These are phyloP conservation scores for Automeris io DNA, from an alignment of 2,888 invertebrate genomes.

Conservation along the genomic window DNA sequence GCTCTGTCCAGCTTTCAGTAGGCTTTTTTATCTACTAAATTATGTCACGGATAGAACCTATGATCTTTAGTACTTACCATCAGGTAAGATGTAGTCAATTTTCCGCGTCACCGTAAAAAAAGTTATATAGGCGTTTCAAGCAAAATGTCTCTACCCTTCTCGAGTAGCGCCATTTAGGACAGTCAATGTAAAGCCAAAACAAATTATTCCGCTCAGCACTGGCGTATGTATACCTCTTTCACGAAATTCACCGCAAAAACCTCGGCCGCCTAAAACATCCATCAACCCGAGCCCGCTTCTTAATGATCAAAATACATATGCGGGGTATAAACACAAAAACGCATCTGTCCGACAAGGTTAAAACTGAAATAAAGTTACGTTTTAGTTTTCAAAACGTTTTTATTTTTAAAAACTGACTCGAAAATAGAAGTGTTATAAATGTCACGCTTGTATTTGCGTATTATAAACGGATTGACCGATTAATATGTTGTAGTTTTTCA, in stretches of 20 bases:
- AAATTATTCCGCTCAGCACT: conserved; percentile 28
- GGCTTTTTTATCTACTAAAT: no score
- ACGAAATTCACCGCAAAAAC: conserved; percentile 49
- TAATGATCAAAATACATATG: conserved; percentile 62
- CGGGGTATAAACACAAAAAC: conserved; percentile 55
- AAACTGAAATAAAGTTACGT: conserved; percentile 35
- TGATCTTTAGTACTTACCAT: no score
- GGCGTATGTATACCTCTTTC: conserved; percentile 37
- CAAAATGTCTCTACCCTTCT: not conserved
- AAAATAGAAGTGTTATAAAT: no score
- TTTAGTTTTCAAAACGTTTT: conserved; percentile 21
- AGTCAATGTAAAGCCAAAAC: conserved; percentile 31
- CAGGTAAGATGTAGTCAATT: no score
- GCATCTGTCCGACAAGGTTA: conserved; percentile 24
- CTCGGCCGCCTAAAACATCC: conserved; percentile 53
- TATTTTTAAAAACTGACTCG: no score
- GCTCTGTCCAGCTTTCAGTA: no score
- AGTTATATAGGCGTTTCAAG: no score
- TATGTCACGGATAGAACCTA: conserved; percentile 36
- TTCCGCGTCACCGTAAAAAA: no score
- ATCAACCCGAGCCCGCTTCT: conserved; percentile 58
- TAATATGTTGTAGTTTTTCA: no score
- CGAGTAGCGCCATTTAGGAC: conserved; percentile 13
- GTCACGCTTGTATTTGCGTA: no score
- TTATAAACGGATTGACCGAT: no score